Evolutionary conservation across 2,797 vertebrate species (phyloP), one percentile per base, ranked within the genome.

Genomic region (Schizothorax lantsangensis): DNA sequence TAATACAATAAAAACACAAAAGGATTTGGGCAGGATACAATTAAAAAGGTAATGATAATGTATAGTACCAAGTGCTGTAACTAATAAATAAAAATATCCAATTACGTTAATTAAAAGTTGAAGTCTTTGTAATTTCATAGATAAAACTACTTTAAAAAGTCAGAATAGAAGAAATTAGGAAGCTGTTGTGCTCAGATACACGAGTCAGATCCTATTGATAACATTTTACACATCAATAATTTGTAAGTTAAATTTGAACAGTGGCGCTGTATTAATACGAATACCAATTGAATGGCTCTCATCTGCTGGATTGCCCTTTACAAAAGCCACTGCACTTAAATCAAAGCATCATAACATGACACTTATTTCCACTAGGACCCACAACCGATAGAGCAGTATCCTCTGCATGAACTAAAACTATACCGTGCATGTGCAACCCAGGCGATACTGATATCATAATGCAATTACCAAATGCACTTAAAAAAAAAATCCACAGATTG

Each of bases 71-170:
- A 87, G 77, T 85, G 88, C 88, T 92, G 89, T 88, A 92, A 74
- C 75, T 79, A 92, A 95, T 94, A 95, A 95, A 95, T 93, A 94
- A 91, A 92, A 91, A 78, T 54, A 59, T 30, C 57, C 26, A 49
- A 75, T 79, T 73, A 75, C 36, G 23, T 64, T 82, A 10, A 43
- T 75, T 64, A 88, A 86, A 87, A 73, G 45, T 43, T 12, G 72
- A 89, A 49, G 43, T 62, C 83, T 21, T 57, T 54, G 87, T 79
- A 30, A 62, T 73, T 74, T 40, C 11, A 71, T 57, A 30, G 78
- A 77, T 88, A 81, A 73, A 88, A 88, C 86, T 84, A 86, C 85
- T 87, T 87, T 92, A 89, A 92, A 74, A 92, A 73, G 17, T 19
- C 43, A 15, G 23, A 23, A 49, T 26, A 8, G 38, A 57, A 62